A percentile compares a stretch with the other conserved stretches of the same genome.
Conservation (phyloP, 2,797 vertebrate species). For the Spinus pinus region DNA sequence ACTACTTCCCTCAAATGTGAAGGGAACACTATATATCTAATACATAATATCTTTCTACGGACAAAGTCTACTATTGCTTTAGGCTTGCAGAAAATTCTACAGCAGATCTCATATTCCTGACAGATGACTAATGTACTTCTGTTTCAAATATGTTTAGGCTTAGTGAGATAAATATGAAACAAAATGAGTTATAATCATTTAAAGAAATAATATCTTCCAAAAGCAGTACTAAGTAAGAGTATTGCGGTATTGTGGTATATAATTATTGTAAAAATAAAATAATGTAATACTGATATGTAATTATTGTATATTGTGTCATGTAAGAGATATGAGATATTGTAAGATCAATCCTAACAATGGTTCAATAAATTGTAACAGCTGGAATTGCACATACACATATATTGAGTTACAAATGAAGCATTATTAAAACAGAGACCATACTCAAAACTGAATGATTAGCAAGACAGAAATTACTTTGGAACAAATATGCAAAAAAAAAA, state of each 20-base stretch:
- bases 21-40: not conserved
- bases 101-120: slow-evolving; percentile 57
- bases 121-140: slow-evolving; percentile 74
- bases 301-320: not conserved
- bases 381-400: slow-evolving; percentile 49
- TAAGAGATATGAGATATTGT: slow-evolving; percentile 71
- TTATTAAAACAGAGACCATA: slow-evolving; percentile 42
- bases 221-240: slow-evolving; percentile 72
- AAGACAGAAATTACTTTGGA: slow-evolving; percentile 35
- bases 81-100: slow-evolving; percentile 39
- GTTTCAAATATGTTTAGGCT: slow-evolving; percentile 75
- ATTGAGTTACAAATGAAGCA: slow-evolving; percentile 40
- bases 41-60: not conserved
- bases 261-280: not conserved
- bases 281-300: not conserved
- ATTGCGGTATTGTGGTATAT: slow-evolving; percentile 5
- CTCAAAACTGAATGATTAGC: slow-evolving; percentile 50
- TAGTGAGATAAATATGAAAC: slow-evolving; percentile 75
- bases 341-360: slow-evolving; percentile 69
- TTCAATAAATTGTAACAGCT: slow-evolving; percentile 70
- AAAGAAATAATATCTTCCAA: slow-evolving; percentile 74
- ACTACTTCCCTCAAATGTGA: not conserved
- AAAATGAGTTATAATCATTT: slow-evolving; percentile 77
- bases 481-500: slow-evolving; percentile 57
- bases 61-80: slow-evolving; percentile 37